These are phyloP conservation scores for Lithophane socia DNA, from an alignment of 2,888 invertebrate species.

Conservation along the genomic window DNA sequence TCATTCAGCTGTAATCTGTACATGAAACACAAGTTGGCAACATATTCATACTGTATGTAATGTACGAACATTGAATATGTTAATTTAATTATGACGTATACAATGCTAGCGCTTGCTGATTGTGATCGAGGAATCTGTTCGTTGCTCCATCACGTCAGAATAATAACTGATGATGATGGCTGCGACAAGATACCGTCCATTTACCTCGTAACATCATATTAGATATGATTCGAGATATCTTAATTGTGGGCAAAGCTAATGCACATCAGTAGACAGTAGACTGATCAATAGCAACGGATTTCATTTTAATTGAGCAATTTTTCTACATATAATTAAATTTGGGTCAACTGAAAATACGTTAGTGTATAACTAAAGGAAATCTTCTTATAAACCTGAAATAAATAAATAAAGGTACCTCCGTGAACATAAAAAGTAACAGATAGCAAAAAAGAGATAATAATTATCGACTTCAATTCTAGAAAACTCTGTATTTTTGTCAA, in stretches of 20 bases:
- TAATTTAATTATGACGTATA: conserved; percentile 56
- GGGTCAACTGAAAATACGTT: no score
- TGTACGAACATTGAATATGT: conserved; percentile 46
- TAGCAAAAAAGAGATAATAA: no score
- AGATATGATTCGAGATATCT: no score
- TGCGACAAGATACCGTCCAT: neutral
- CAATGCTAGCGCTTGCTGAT: conserved; percentile 24
- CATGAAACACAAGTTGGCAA: conserved; percentile 13
- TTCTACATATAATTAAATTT: no score
- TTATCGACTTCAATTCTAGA: neutral
- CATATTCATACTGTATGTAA: conserved; percentile 8
- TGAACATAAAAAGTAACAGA: no score
- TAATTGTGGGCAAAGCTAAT: no score
- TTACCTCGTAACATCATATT: neutral
- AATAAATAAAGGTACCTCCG: no score
- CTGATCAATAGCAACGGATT: no score
- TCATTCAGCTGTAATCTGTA: conserved; percentile 22
- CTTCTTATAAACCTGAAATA: no score
- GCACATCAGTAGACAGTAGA: no score
- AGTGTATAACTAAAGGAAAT: no score
- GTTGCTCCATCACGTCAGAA: neutral
- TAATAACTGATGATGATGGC: conserved; percentile 11
- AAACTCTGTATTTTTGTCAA: neutral
- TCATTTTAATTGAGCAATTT: no score
- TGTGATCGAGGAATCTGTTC: conserved; percentile 35